A percentile compares a stretch with the other conserved stretches of the same genome.
These are phyloP conservation scores for Ancistrus triradiatus DNA, from an alignment of 2,113 vertebrate species.

Conservation along the genomic window DNA sequence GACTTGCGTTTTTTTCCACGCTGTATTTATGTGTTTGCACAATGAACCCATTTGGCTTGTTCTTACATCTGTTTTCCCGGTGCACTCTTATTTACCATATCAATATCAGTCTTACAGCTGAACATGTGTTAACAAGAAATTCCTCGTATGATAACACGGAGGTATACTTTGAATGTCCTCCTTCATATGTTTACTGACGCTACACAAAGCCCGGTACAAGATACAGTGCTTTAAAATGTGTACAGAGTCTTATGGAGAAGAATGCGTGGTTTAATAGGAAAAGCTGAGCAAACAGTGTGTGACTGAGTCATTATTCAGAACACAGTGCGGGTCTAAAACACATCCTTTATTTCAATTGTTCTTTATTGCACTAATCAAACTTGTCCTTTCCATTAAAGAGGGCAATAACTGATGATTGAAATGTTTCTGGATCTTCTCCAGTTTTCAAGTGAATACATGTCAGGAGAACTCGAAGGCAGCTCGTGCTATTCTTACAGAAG, in stretches of 20 bases:
- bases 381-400: background rate
- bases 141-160: background rate
- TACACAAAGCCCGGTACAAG: background rate
- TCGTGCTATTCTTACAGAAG: constrained; percentile 79
- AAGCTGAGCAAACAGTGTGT: background rate
- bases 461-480: constrained; percentile 65
- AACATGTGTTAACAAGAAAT: constrained; percentile 34
- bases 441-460: constrained; percentile 73
- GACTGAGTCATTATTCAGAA: background rate
- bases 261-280: background rate
- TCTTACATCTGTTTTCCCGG: background rate
- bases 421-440: constrained; percentile 53
- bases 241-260: constrained; percentile 5
- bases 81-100: constrained; percentile 4
- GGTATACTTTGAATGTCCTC: constrained; percentile 18
- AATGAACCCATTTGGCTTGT: background rate
- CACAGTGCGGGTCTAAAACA: background rate
- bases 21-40: constrained; percentile 25
- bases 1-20: too few relatives aligned
- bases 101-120: background rate
- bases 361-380: background rate
- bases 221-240: constrained; percentile 8
- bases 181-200: constrained; percentile 5
- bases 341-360: constrained; percentile 3
- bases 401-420: background rate